A percentile compares a stretch with the other conserved stretches of the same genome.
These are phyloP conservation scores for Habrosyne pyritoides DNA, from an alignment of 2,888 invertebrate species.

Conservation along the genomic window DNA sequence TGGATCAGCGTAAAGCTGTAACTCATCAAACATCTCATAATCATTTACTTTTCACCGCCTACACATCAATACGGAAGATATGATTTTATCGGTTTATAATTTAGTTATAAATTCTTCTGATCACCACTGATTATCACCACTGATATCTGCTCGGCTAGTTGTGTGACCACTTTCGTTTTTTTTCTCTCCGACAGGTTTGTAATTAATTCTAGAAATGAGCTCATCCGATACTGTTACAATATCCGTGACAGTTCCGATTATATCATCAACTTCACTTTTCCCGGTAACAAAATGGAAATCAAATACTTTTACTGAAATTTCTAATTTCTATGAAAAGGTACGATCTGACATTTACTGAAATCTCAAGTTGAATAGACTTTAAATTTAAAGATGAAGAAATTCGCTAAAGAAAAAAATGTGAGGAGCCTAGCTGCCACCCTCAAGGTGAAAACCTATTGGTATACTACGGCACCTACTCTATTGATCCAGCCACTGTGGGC, in stretches of 20 bases:
- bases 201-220: slow-evolving; percentile 28
- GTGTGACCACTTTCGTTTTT: slow-evolving; percentile 41
- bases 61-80: not conserved
- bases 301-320: not conserved
- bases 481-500: too few species aligned
- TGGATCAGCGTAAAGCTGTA: too few species aligned
- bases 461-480: too few species aligned
- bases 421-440: too few species aligned
- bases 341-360: too few species aligned
- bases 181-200: slow-evolving; percentile 26
- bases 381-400: too few species aligned
- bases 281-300: slow-evolving; percentile 9
- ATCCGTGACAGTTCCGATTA: slow-evolving; percentile 14
- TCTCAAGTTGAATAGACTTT: too few species aligned
- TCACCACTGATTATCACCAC: not conserved
- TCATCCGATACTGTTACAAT: slow-evolving; percentile 25
- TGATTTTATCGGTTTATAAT: slow-evolving; percentile 4
- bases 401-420: too few species aligned
- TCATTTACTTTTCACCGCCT: not conserved
- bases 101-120: slow-evolving; percentile 3
- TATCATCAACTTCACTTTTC: slow-evolving; percentile 11
- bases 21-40: too few species aligned
- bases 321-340: not conserved
- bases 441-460: too few species aligned
- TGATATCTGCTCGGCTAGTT: not conserved